Percentiles rank a stretch among this genome's conserved stretches.
These are phyloP conservation scores for Misgurnus anguillicaudatus DNA, from an alignment of 2,113 vertebrate species.

Conservation along the genomic window DNA sequence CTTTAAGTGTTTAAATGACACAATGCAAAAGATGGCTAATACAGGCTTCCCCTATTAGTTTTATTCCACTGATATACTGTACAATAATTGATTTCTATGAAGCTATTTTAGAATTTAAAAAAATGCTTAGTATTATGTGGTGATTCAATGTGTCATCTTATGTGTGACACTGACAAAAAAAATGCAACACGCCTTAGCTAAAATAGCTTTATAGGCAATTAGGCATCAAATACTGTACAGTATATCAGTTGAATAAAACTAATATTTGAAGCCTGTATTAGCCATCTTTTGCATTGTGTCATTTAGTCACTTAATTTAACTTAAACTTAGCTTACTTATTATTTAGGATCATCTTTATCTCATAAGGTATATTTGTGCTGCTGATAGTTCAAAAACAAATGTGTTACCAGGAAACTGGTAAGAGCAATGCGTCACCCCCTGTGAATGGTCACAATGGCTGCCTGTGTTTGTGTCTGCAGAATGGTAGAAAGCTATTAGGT, in stretches of 20 bases:
- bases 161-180: not conserved
- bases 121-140: not conserved
- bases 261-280: not conserved
- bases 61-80: too few relatives aligned
- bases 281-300: too few relatives aligned
- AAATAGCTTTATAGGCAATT: not conserved
- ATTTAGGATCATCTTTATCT: not conserved
- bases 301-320: too few relatives aligned
- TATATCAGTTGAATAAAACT: not conserved
- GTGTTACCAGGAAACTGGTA: slow-evolving; percentile 43
- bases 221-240: not conserved
- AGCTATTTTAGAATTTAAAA: not conserved
- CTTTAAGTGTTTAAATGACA: too few relatives aligned
- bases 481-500: slow-evolving; percentile 43
- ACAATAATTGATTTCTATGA: too few relatives aligned
- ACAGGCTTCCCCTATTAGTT: too few relatives aligned
- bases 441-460: slow-evolving; percentile 13
- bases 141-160: not conserved
- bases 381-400: slow-evolving; percentile 25
- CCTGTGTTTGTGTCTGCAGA: slow-evolving; percentile 10
- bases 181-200: not conserved
- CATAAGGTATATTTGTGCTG: not conserved
- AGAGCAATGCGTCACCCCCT: slow-evolving; percentile 24
- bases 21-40: too few relatives aligned
- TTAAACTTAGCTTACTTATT: too few relatives aligned